Percentiles rank a stretch among this genome's conserved stretches.
Evolutionary conservation across 2,888 invertebrate species (phyloP).

Genomic region (Scaptomyza caliginosa): DNA sequence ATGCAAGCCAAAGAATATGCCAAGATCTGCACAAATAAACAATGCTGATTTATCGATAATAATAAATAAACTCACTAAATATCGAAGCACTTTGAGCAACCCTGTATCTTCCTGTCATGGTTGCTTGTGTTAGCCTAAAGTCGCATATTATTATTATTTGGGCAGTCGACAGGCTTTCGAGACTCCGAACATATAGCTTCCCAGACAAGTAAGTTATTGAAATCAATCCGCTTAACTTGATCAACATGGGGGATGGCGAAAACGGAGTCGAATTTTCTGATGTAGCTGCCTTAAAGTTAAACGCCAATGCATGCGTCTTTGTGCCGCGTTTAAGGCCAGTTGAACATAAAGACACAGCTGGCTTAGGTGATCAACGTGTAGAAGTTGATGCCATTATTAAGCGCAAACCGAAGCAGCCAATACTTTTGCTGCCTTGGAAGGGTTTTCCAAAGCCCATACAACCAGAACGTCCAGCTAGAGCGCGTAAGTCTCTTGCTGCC

Average conservation of each 20-base stretch:
- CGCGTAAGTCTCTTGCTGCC: conserved; percentile 25
- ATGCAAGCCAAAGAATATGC: background rate
- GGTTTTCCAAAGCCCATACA: conserved; percentile 64
- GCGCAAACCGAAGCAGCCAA: conserved; percentile 12
- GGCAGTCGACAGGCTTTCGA: conserved; percentile 30
- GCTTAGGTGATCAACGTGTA: background rate
- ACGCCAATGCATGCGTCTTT: conserved; percentile 61
- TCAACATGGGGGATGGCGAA: conserved; percentile 5
- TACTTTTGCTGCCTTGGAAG: conserved; percentile 63
- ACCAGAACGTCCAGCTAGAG: conserved; percentile 2
- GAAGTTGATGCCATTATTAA: conserved; percentile 2
- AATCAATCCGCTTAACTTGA: conserved; percentile 43
- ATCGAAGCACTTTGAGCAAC: conserved; percentile 15
- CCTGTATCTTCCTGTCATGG: conserved; percentile 4
- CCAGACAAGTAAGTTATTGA: conserved; percentile 1
- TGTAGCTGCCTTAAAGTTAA: conserved; percentile 36
- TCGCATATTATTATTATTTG: conserved; percentile 12
- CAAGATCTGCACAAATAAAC: background rate
- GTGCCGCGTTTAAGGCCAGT: conserved; percentile 40
- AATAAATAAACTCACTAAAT: background rate
- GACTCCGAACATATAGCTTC: conserved; percentile 27
- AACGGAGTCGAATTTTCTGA: background rate
- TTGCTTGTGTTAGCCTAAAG: background rate
- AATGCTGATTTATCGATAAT: background rate
- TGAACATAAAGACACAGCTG: background rate